Base-by-base conservation (phyloP, 2,797 vertebrate species). In the Cacajao melanocephalus region DNA sequence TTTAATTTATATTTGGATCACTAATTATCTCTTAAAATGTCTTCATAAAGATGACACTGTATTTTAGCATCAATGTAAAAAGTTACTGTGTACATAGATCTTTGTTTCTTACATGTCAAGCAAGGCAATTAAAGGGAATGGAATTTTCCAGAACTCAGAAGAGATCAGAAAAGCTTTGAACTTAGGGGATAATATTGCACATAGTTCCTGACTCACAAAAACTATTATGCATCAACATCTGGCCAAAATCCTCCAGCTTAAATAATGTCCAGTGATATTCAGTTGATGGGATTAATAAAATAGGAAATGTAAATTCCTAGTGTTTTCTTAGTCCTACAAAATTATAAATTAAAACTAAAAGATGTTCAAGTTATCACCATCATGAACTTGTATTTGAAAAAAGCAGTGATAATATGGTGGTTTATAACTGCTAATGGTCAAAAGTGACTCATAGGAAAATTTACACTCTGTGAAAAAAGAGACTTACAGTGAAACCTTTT, bases 1-100 rank as follows among this genome's bases (percentile, higher is more conserved):
- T 36, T 90, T 67, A 94, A 75, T 93, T 96, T 96, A 26, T 88
- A 70, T 58, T 80, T 81, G 89, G 20, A 61, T 97, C n/a, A 73
- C n/a, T 81, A 93, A 81, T 85, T 89, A 58, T 80, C 55, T 88
- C n/a, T 64, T 57, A 84, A 86, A 85, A 84, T 94, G 17, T 44
- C 78, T 94, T 96, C 64, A 39, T 73, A 70, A 90, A 84, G 72
- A 55, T 90, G 52, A 52, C 30, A 76, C 24, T 76, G 61, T 39
- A 17, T 75, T 88, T 90, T 41, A 80, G 41, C 36, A 88, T 84
- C 41, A n/a, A 52, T 50, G 61, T 75, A 94, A 84, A 85, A 84
- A 90, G 2, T 17, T 61, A 73, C 22, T 90, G 14, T 33, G 2
- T 55, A 90, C 22, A 80, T 4, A 70, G 36, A 85, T 76, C 44